phyloP scores from a whole-genome alignment of 2,888 invertebrate genomes.

The Biston stratarius region DNA sequence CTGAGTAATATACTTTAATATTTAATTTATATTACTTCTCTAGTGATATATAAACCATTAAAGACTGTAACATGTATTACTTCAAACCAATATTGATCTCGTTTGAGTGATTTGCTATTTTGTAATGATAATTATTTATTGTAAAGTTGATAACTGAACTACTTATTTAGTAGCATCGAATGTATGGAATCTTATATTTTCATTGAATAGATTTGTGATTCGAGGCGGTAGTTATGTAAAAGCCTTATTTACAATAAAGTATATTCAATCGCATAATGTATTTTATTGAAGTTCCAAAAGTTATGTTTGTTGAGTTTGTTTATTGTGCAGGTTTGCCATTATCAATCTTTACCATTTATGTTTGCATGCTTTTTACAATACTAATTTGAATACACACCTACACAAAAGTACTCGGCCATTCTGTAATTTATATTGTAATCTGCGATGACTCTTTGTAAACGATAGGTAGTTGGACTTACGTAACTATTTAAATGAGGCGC shows the following conservation, averaged over 20 bases:
- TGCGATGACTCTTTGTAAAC: slow-evolving; percentile 5
- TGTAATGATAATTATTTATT: slow-evolving; percentile 47
- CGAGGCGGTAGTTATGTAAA: slow-evolving; percentile 73
- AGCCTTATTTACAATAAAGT: slow-evolving; percentile 84
- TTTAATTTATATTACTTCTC: slow-evolving; percentile 27
- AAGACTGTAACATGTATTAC: slow-evolving; percentile 50
- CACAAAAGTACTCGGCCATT: not conserved
- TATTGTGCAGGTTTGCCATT: slow-evolving; percentile 86
- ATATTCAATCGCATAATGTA: slow-evolving; percentile 79
- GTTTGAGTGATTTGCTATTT: slow-evolving; percentile 41
- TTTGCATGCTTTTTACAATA: slow-evolving; percentile 57
- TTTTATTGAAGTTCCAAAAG: slow-evolving; percentile 74
- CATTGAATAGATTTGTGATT: slow-evolving; percentile 75
- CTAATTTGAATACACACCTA: slow-evolving; percentile 30
- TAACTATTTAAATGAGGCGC: not conserved
- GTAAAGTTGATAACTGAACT: slow-evolving; percentile 49
- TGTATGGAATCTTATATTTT: slow-evolving; percentile 51
- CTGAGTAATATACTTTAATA: slow-evolving; percentile 12
- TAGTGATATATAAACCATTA: slow-evolving; percentile 47
- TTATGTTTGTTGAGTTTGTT: slow-evolving; percentile 70
- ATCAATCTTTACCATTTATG: slow-evolving; percentile 61
- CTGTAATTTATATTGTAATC: slow-evolving; percentile 8
- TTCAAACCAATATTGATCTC: slow-evolving; percentile 45
- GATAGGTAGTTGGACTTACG: not conserved
- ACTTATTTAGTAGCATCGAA: slow-evolving; percentile 52